Evolutionary conservation across 2,797 vertebrate species (phyloP).

Genomic region (Hyperoplus immaculatus): DNA sequence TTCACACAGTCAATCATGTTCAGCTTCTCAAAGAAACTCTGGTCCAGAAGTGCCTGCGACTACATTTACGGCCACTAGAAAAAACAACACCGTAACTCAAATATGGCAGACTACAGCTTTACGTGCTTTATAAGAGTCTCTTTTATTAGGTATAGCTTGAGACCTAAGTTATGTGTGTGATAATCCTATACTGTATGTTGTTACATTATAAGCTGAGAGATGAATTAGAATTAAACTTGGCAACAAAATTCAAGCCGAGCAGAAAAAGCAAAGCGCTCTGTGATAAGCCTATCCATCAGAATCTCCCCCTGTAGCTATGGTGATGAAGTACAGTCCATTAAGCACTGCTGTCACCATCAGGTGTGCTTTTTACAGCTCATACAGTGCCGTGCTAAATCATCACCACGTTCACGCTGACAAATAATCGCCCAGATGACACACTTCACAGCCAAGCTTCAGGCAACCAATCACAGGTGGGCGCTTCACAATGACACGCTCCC

Average conservation of each 20-base stretch:
- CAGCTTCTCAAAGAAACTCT: too few relatives aligned
- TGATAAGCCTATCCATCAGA: conserved; percentile 65
- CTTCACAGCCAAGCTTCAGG: conserved; percentile 45
- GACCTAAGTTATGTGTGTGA: conserved; percentile 26
- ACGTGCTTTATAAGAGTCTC: conserved; percentile 11
- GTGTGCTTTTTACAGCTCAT: conserved; percentile 50
- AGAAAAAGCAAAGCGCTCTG: conserved; percentile 44
- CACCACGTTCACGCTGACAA: conserved; percentile 64
- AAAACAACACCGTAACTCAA: too few relatives aligned
- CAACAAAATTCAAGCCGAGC: conserved; percentile 42
- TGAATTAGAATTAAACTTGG: conserved; percentile 40
- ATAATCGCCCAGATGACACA: conserved; percentile 52
- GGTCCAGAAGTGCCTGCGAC: too few relatives aligned
- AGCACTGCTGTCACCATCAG: conserved; percentile 58
- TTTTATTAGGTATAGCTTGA: conserved; percentile 15
- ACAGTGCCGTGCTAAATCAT: conserved; percentile 65
- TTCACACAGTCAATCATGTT: too few relatives aligned
- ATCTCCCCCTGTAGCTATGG: conserved; percentile 63
- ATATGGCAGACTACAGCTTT: too few relatives aligned
- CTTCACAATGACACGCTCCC: conserved; percentile 65
- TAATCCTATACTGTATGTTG: conserved; percentile 36
- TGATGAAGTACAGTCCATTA: conserved; percentile 72
- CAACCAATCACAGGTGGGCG: conserved; percentile 61
- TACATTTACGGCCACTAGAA: too few relatives aligned
- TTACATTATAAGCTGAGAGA: conserved; percentile 23